These are phyloP conservation scores for Copsychus sechellarum DNA, from an alignment of 2,113 vertebrate species.

Conservation along the genomic window DNA sequence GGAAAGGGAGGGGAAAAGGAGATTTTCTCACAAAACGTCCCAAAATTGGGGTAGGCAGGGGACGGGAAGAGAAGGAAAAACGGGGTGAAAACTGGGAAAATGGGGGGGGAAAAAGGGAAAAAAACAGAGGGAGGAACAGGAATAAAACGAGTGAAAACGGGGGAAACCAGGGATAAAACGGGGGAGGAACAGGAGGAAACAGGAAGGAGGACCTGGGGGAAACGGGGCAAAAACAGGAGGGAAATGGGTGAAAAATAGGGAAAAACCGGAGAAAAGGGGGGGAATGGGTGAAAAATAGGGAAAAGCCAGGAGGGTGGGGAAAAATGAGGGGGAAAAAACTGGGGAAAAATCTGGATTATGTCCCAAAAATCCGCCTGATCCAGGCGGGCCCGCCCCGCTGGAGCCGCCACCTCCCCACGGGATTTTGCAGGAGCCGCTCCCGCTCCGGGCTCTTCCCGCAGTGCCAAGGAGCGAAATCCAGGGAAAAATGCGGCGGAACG, in stretches of 20 bases:
- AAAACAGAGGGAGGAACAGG: neutral
- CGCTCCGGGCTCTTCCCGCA: neutral
- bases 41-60: neutral
- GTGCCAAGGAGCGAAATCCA: neutral
- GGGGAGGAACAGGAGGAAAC: neutral
- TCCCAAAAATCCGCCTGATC: neutral
- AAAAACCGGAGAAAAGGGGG: neutral
- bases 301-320: too few relatives aligned
- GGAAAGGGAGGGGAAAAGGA: neutral
- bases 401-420: neutral
- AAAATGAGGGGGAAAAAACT: neutral
- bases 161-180: fast-evolving
- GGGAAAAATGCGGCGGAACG: neutral
- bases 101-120: fast-evolving
- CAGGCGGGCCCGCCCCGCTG: neutral
- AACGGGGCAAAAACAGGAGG: neutral
- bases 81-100: neutral
- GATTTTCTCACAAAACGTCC: neutral
- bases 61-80: neutral
- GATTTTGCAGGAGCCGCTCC: neutral
- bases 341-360: neutral
- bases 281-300: too few relatives aligned
- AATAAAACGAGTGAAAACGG: too few relatives aligned
- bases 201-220: too few relatives aligned
- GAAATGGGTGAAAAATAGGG: neutral